These are phyloP conservation scores for Dallia pectoralis DNA, from an alignment of 2,797 vertebrate species.

Conservation along the genomic window DNA sequence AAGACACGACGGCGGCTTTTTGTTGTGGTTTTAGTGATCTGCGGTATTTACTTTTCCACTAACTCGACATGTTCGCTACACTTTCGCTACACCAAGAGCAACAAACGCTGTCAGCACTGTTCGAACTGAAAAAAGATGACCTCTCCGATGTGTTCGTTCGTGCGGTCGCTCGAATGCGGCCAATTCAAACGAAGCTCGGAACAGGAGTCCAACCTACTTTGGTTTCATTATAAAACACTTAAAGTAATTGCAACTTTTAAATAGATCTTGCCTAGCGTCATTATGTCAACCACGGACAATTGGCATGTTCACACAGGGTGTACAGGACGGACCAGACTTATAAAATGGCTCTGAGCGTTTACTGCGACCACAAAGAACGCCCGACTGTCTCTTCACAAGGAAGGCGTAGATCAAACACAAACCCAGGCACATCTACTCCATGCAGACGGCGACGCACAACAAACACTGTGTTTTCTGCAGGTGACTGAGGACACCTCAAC, in stretches of 20 bases:
- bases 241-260: neutral
- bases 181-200: neutral
- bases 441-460: too few species aligned
- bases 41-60: neutral
- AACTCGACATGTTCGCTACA: neutral
- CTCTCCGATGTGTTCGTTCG: neutral
- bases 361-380: neutral
- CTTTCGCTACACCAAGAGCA: neutral
- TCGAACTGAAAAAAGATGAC: neutral
- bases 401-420: neutral
- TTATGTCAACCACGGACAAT: neutral
- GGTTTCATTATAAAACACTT: neutral
- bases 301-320: neutral
- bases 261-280: neutral
- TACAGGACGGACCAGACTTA: neutral
- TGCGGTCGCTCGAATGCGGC: neutral
- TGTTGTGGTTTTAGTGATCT: neutral
- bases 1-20: conserved; percentile 37
- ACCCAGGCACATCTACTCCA: too few species aligned
- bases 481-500: neutral
- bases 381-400: neutral
- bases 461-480: neutral
- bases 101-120: neutral
- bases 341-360: neutral
- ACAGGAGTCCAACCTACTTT: neutral